Base-by-base conservation (phyloP, 2,113 vertebrate species). In the Camelus dromedarius region DNA sequence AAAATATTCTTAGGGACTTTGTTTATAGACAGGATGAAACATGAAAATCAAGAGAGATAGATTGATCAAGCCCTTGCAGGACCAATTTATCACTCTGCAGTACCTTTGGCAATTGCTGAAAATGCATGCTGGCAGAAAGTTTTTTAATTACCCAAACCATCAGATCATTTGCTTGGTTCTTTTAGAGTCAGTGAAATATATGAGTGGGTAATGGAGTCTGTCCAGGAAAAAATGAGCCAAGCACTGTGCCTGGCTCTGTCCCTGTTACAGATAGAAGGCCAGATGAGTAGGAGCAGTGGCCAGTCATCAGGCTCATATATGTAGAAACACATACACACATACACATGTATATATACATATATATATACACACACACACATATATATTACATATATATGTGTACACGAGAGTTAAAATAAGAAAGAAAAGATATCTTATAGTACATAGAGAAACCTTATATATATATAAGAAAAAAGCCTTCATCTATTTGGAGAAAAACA, bases 141-240 rank as follows among this genome's bases (percentile, higher is more conserved):
- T 89, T 96, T 98, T 97, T 91, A 95, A 96, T 97, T 95, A 95
- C 91, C 66, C 67, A 93, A 95, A 92, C 75, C 75, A 96, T 91
- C 76, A 96, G 50, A 93, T 98, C 26, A 92, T 97, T 97, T 92
- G 87, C 84, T 88, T 93, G 66, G 62, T 94, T 97, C 93, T 95
- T 96, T 86, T 73, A 69, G 91, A 96, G 72, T 85, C 76, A 72
- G 70, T 96, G 95, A 96, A 92, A 88, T 97, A 81, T 62, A 50
- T 67, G 84, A 92, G 75, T 96, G 79, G 80, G 46, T 87, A 94
- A 96, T 94, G 91, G 88, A 87, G 54, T 85, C 84, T 96, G 30
- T 97, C 70, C 88, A 96, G 93, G 92, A 84, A 95, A 96, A 92
- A 90, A 69, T 84, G 94, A 96, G 66, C 73, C 94, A 85, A 90